Evolutionary conservation across 2,113 vertebrate genomes (phyloP).

Genomic region (Anhinga anhinga): DNA sequence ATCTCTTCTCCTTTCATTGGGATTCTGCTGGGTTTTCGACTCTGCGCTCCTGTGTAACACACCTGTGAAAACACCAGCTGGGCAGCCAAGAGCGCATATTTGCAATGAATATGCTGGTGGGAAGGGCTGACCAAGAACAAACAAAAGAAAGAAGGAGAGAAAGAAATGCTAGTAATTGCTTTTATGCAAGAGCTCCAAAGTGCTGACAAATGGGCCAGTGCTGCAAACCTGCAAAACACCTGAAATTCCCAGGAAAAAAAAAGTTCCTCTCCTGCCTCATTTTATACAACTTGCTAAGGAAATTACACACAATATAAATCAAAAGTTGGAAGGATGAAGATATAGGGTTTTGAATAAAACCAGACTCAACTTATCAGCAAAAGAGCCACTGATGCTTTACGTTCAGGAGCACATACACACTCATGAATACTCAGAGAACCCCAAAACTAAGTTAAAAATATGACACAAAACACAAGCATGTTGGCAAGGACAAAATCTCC

Average conservation of each 20-base stretch:
- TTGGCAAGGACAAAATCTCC: not conserved
- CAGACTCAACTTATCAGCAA: not conserved
- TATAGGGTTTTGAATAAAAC: not conserved
- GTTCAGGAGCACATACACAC: accelerated
- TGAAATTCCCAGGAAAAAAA: not conserved
- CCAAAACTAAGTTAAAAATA: not conserved
- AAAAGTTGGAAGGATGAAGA: not conserved
- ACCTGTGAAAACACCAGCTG: conserved; percentile 56
- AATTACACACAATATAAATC: accelerated
- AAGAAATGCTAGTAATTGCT: not conserved
- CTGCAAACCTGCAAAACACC: not conserved
- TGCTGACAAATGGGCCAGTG: not conserved
- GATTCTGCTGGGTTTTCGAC: not conserved
- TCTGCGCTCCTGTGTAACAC: not conserved
- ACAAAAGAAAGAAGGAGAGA: not conserved
- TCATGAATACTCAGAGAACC: not conserved
- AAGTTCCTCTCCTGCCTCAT: not conserved
- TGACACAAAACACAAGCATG: not conserved
- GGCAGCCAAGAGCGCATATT: not conserved
- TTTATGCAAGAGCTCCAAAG: not conserved
- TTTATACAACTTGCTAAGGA: not conserved
- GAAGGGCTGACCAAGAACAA: not conserved
- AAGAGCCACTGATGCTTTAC: not conserved
- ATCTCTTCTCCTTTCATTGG: not conserved
- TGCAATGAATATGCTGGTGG: not conserved